Evolutionary conservation across 2,113 vertebrate genomes (phyloP), one percentile per base, ranked within the genome.

Genomic region (Sorex araneus): DNA sequence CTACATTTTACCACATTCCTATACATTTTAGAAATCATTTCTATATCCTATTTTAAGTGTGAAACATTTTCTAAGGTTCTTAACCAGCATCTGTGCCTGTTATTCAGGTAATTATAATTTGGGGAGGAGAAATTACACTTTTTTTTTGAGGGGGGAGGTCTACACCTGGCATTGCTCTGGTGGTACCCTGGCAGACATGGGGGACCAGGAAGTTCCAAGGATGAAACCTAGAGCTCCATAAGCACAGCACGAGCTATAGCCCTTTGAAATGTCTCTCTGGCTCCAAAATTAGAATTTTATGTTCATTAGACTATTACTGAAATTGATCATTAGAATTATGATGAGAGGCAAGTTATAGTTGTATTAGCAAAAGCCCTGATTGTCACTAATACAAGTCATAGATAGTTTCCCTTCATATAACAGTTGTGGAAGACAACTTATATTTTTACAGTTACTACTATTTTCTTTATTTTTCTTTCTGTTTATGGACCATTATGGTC

Each of bases 21-120:
- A 45, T 67, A 71, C 32, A 82, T 57, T 74, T 82, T 84, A 60
- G 75, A 94, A 80, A 69, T 77, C 27, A 36, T 4, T 47, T 5
- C 57, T 54, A 23, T 0, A 27, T 2, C 50, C 57, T 19, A 54
- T 67, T 28, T 90, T 28, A 78, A 63, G 57, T 77, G 71, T 80
- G 83, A 94, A 77, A 84, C 11, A 63, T 54, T 75, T 90, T 7
- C 40, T 3, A 9, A 71, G 36, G 32, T 63, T 83, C 57, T 81
- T 54, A 63, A 25, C 13, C 45, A 34, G 1, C 3, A 16, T 79
- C n/a, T 8, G 25, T 70, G 45, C 10, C 19, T 75, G 50, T 57
- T 78, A 25, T 16, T 79, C 40, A 79, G 63, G 60, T 28, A 69
- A 54, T 28, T 92, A 15, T 89, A 73, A 86, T 57, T 86, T 13